Percentiles rank a stretch among this genome's conserved stretches.
These are phyloP conservation scores for Clarias macrocephalus DNA, from an alignment of 2,113 vertebrate species.

Conservation along the genomic window DNA sequence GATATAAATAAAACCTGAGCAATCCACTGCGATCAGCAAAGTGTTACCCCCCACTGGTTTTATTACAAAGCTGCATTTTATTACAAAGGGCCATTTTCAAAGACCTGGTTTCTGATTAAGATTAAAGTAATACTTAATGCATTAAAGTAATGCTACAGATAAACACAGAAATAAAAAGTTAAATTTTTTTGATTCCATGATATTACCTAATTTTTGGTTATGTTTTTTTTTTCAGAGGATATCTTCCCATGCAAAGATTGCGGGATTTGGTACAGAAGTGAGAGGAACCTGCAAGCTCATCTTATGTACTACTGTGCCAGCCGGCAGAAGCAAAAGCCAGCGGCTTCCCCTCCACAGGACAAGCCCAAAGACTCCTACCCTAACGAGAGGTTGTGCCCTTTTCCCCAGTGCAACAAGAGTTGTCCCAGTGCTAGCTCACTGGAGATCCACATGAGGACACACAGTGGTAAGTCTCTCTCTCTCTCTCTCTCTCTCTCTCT, in stretches of 20 bases:
- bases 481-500: too few species aligned
- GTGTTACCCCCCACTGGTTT: background rate
- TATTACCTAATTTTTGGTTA: background rate
- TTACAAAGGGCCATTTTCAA: background rate
- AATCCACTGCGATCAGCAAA: background rate
- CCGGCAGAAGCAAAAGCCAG: slow-evolving; percentile 78
- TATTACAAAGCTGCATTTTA: background rate
- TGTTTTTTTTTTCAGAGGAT: slow-evolving; percentile 78
- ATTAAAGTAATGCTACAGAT: background rate
- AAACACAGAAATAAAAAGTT: background rate
- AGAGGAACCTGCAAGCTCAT: slow-evolving; percentile 95
- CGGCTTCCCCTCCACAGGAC: slow-evolving; percentile 76
- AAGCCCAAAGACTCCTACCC: slow-evolving; percentile 90
- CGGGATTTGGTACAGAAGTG: slow-evolving; percentile 97
- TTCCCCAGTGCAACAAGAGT: slow-evolving; percentile 96
- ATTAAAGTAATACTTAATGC: background rate
- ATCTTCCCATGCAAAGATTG: slow-evolving; percentile 97
- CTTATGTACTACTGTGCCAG: slow-evolving; percentile 98
- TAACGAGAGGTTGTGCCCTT: slow-evolving; percentile 92
- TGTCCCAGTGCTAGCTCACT: slow-evolving; percentile 97
- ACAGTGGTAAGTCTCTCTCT: slow-evolving; percentile 78
- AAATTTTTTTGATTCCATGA: background rate
- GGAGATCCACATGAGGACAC: slow-evolving; percentile 98
- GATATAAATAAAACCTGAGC: background rate
- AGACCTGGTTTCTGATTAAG: background rate